A percentile compares a stretch with the other conserved stretches of the same genome.
Evolutionary conservation across 1,140 invertebrate species (phyloP).

Genomic region (Sitophilus oryzae): DNA sequence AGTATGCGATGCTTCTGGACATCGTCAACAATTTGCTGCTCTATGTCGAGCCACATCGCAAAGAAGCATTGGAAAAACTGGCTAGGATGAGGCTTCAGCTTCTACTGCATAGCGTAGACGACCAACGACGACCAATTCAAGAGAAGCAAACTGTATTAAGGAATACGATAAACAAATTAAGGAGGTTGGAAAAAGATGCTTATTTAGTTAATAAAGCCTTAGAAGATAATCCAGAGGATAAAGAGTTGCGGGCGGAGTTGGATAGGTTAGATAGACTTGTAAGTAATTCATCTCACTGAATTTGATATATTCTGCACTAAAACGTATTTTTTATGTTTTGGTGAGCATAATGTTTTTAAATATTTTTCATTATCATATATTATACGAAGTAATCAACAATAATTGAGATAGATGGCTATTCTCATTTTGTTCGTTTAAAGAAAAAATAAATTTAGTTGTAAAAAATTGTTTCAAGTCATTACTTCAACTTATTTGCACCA

Average conservation of each 20-base stretch:
- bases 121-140: constrained; percentile 87
- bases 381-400: no score
- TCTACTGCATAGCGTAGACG: constrained; percentile 81
- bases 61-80: constrained; percentile 81
- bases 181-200: constrained; percentile 83
- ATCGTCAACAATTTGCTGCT: constrained; percentile 95
- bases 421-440: no score
- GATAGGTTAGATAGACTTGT: constrained; percentile 64
- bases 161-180: constrained; percentile 71
- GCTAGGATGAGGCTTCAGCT: constrained; percentile 90
- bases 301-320: no score
- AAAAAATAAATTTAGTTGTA: no score
- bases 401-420: no score
- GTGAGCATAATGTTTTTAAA: no score
- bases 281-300: no score
- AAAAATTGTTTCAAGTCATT: no score
- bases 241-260: constrained; percentile 59
- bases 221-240: constrained; percentile 62
- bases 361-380: no score
- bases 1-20: constrained; percentile 94
- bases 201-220: constrained; percentile 80
- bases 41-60: constrained; percentile 93
- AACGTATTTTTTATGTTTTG: no score
- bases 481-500: no score
- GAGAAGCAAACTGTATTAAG: constrained; percentile 81